Evolutionary conservation across 2,888 invertebrate species (phyloP), one percentile per base, ranked within the genome.

Genomic region (Pristionchus japonicus): DNA sequence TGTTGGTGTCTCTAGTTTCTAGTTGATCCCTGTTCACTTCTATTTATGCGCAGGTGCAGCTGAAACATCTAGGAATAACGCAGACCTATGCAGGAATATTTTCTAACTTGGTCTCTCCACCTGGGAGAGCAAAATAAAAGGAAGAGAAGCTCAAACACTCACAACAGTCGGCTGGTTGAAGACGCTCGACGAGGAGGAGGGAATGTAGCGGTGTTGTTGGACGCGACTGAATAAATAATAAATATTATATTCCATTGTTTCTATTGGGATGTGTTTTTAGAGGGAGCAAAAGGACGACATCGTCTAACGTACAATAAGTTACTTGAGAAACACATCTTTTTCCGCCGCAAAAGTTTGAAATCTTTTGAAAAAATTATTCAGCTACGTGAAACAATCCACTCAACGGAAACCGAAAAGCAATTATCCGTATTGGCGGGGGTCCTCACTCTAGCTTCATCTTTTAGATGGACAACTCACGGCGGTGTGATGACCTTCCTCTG

Each of bases 401-500:
- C n/a, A n/a, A n/a, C n/a, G n/a, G n/a, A n/a, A n/a, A n/a, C n/a
- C n/a, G n/a, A n/a, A n/a, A n/a, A n/a, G n/a, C n/a, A n/a, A n/a
- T n/a, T n/a, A n/a, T n/a, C n/a, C n/a, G n/a, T n/a, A n/a, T n/a
- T n/a, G n/a, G n/a, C n/a, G n/a, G n/a, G n/a, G n/a, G n/a, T n/a
- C n/a, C n/a, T n/a, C n/a, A n/a, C 47, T 47, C 47, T 47, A 47
- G 47, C 47, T 13, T 47, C 47, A 6, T 47, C n/a, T n/a, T n/a
- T n/a, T n/a, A n/a, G n/a, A n/a, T n/a, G n/a, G n/a, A n/a, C n/a
- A n/a, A 85, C 85, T 85, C 64, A 85, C 85, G 57, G 64, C 27
- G 57, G 85, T 20, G 88, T 80, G 9, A 88, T 67, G 49, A 87
- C 89, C 64, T 88, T 88, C 49, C 88, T 88, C 47, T 40, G 74